Percentiles rank a stretch among this genome's conserved stretches.
Conservation (phyloP, 2,113 vertebrate species). For the Gambusia affinis region DNA sequence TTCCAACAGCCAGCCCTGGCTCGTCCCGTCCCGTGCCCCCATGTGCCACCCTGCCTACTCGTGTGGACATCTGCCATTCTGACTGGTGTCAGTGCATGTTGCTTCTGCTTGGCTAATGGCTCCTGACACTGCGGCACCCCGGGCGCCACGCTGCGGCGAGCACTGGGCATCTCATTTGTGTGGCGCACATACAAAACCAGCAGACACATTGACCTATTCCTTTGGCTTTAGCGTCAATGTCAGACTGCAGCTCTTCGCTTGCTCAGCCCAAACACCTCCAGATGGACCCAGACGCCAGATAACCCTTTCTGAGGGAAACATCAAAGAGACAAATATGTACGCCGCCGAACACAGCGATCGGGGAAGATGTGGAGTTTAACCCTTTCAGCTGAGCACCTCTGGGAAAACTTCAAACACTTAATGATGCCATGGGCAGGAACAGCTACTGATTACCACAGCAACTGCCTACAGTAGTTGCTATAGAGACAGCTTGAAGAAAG, state of each 20-base stretch:
- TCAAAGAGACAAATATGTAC: conserved; percentile 72
- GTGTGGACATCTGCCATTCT: conserved; percentile 82
- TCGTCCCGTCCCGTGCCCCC: conserved; percentile 59
- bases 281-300: conserved; percentile 61
- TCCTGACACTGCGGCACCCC: conserved; percentile 66
- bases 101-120: conserved; percentile 65
- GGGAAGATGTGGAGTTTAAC: conserved; percentile 67
- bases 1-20: conserved; percentile 50
- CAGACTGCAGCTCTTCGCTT: conserved; percentile 53
- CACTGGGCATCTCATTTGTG: conserved; percentile 71
- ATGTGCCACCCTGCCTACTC: conserved; percentile 72
- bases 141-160: conserved; percentile 50
- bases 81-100: conserved; percentile 74
- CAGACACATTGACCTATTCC: conserved; percentile 83
- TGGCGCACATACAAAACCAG: conserved; percentile 65
- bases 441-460: conserved; percentile 68
- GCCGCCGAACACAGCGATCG: conserved; percentile 42
- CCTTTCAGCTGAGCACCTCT: conserved; percentile 65
- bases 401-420: conserved; percentile 75
- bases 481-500: conserved; percentile 75
- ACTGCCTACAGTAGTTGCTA: conserved; percentile 78
- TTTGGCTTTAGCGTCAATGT: conserved; percentile 80
- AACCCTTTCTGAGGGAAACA: conserved; percentile 59
- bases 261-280: conserved; percentile 62
- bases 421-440: conserved; percentile 69